These are phyloP conservation scores for Drosophila erecta DNA, from an alignment of 1,140 invertebrate species.

Conservation along the genomic window DNA sequence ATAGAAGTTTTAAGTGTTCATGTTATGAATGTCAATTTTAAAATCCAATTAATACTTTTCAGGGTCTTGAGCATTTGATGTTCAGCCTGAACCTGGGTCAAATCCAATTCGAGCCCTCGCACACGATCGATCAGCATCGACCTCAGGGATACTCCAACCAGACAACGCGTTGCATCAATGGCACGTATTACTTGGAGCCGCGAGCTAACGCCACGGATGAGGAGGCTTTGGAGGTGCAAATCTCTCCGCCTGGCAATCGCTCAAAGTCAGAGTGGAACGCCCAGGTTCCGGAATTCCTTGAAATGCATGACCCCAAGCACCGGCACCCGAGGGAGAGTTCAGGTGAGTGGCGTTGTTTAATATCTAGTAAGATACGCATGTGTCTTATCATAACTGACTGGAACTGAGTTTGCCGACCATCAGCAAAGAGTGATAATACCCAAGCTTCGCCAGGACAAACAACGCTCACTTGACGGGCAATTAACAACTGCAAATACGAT, in stretches of 20 bases:
- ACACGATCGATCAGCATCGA: slow-evolving; percentile 86
- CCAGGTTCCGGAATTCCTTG: slow-evolving; percentile 82
- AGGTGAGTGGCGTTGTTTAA: slow-evolving; percentile 39
- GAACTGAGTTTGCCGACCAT: slow-evolving; percentile 12
- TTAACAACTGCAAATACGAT: slow-evolving; percentile 30
- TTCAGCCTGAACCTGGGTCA: slow-evolving; percentile 87
- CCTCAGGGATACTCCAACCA: slow-evolving; percentile 82
- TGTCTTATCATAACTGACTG: slow-evolving; percentile 21
- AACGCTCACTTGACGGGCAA: slow-evolving; percentile 21
- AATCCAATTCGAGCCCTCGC: slow-evolving; percentile 86
- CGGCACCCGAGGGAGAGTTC: slow-evolving; percentile 85
- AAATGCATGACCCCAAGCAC: slow-evolving; percentile 87
- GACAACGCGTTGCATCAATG: background rate
- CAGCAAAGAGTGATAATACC: background rate
- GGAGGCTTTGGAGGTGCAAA: slow-evolving; percentile 47
- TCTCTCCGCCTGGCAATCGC: slow-evolving; percentile 19
- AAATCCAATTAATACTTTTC: slow-evolving; percentile 13
- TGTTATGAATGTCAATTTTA: too few species aligned
- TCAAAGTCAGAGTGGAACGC: background rate
- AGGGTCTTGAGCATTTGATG: slow-evolving; percentile 88
- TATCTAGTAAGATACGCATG: background rate
- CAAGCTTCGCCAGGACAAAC: slow-evolving; percentile 2
- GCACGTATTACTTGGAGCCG: slow-evolving; percentile 12
- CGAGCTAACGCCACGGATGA: slow-evolving; percentile 11
- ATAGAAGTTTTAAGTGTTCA: too few species aligned